These are phyloP conservation scores for Sitta carolinensis DNA, from an alignment of 2,797 vertebrate genomes.

Conservation along the genomic window DNA sequence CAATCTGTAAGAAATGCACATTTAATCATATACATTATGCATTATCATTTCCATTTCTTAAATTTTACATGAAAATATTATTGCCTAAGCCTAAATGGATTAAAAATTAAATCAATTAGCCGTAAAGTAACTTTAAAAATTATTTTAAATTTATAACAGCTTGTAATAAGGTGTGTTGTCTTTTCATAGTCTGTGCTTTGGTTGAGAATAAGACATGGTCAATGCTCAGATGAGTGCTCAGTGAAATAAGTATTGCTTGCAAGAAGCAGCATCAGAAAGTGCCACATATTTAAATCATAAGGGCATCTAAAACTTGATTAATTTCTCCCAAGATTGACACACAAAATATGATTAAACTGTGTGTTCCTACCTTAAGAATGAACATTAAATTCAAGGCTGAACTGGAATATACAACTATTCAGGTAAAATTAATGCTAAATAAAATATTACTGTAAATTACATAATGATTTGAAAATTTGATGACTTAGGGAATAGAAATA, in stretches of 20 bases:
- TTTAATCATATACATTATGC: neutral
- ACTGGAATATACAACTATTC: neutral
- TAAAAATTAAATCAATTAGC: neutral
- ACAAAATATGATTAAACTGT: neutral
- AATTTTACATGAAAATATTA: neutral
- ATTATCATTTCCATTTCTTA: neutral
- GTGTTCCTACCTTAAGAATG: neutral
- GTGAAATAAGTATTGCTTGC: neutral
- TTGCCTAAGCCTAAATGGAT: neutral
- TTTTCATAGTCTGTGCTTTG: neutral
- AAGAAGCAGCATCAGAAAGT: neutral
- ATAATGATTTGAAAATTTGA: neutral
- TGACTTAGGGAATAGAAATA: neutral
- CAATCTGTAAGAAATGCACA: neutral
- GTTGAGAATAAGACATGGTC: neutral
- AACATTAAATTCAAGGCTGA: neutral
- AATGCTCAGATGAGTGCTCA: neutral
- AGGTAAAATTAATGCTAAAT: neutral
- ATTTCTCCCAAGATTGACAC: neutral
- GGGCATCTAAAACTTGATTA: neutral
- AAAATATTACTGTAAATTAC: neutral
- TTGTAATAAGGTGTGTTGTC: neutral
- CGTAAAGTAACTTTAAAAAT: neutral
- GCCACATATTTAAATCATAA: neutral
- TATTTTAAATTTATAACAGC: neutral